Base-by-base conservation (phyloP, 2,113 vertebrate species). In the Fregetta grallaria region DNA sequence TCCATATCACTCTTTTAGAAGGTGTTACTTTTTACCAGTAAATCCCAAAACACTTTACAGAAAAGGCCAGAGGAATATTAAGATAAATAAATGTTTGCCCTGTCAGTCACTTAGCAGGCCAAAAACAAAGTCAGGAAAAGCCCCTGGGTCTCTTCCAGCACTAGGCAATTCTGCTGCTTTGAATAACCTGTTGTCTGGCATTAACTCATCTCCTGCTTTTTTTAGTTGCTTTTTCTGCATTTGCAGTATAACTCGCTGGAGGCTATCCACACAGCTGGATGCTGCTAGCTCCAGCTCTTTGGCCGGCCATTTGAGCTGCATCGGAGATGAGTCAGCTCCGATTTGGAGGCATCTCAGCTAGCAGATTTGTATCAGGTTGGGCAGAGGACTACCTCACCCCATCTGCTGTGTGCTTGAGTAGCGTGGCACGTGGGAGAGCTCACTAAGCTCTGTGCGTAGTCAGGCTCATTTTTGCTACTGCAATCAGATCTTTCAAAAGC, bases 111-210 rank as follows among this genome's bases (percentile, higher is more conserved):
- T 72, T 16, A 76, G 34, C 49, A n/a, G 74, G 49, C 62, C 62
- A 40, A 38, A 55, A 78, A 29, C 49, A 27, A 44, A 19, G 3
- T 21, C 40, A 55, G 88, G 91, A 94, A 71, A 62, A 94, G 79
- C 88, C 59, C 40, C n/a, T 55, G 83, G 75, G 83, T 89, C 42
- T 83, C 56, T 90, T 72, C 74, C 63, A 90, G 92, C 36, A 2
- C n/a, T 8, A 17, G 42, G 62, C 75, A n/a, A 1, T 74, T 88
- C 68, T 84, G 75, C 89, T 0, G 7, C 76, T 47, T 59, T 27
- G 59, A 63, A 74, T 84, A 91, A 96, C 89, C 42, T 86, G 32
- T 77, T 84, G 47, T 55, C 79, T 91, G 91, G 42, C 59, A 47
- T 83, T 67, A 86, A 73, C 42, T 71, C 83, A 50, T 84, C 83